Base-by-base conservation (phyloP, 2,888 invertebrate species). In the Scaptomyza parva region DNA sequence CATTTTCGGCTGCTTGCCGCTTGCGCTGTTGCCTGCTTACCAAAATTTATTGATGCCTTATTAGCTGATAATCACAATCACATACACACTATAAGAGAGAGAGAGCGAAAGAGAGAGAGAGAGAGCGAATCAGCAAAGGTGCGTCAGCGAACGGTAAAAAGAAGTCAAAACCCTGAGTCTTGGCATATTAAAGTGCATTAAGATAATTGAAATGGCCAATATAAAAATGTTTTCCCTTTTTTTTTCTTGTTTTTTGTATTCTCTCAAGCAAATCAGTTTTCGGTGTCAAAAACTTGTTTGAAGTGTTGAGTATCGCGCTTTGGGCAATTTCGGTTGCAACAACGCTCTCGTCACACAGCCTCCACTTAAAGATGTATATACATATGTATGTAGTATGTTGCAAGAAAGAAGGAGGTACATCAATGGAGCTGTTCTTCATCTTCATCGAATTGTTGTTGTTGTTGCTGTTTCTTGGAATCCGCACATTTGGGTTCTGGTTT, bases 41-140 rank as follows among this genome's bases (percentile, higher is more conserved):
- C 82, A 88, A 88, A 87, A 88, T 88, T 87, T 87, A 89, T 89
- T 88, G 89, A 84, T 89, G 84, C 89, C 90, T 89, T 90, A 90
- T 90, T 90, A 90, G 88, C 88, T 84, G 89, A 89, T 89, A 89
- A 89, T 89, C 90, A 80, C 76, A 86, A 78, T 75, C 81, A 85
- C 70, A 78, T 69, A 70, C 48, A 61, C 45, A 12, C 44, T n/a
- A n/a, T n/a, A n/a, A n/a, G n/a, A n/a, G n/a, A 33, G 39, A 39
- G 44, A 3, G 48, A 8, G 28, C 17, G 39, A 22, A 9, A 22
- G 47, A 40, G 9, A 41, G 22, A 17, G 44, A 20, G n/a, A n/a
- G 24, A 11, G 45, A 33, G 18, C 11, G 55, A 28, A 40, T 20
- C 22, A 33, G 50, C 37, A 44, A 62, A 68, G 73, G 52, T 73